Evolutionary conservation across 2,797 vertebrate genomes (phyloP).

Genomic region (Phrynocephalus guinanensis): DNA sequence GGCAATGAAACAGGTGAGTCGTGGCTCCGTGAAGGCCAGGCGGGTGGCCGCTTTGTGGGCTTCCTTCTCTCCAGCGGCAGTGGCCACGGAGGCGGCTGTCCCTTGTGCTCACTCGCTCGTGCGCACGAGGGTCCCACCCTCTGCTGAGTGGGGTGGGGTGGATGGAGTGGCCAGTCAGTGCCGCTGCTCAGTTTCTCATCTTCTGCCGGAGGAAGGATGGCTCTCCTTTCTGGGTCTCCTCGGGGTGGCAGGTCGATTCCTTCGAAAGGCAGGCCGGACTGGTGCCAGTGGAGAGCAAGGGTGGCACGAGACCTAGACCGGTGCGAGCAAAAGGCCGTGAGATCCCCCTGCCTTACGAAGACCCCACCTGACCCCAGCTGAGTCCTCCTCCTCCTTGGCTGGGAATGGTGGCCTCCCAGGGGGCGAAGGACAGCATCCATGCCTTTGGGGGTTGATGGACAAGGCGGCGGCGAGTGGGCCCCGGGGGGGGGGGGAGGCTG

Average conservation of each 20-base stretch:
- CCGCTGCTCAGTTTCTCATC: rapidly evolving
- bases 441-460: neutral
- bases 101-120: neutral
- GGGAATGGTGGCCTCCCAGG: neutral
- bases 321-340: too few species aligned
- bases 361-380: too few species aligned
- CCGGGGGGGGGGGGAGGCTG: too few species aligned
- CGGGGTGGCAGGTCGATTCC: rapidly evolving
- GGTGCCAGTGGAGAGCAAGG: too few species aligned
- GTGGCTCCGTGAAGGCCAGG: neutral
- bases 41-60: rapidly evolving
- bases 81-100: neutral
- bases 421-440: too few species aligned
- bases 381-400: too few species aligned
- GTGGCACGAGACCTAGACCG: too few species aligned
- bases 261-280: neutral
- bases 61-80: rapidly evolving
- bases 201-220: neutral
- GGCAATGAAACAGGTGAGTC: constrained; percentile 93
- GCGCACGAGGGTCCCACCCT: too few species aligned
- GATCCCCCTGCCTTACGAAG: too few species aligned
- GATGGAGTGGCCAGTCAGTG: neutral
- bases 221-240: too few species aligned
- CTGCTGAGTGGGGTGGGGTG: neutral
- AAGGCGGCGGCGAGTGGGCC: neutral